Conservation (phyloP, 1,140 invertebrate species). For the Linepithema humile region DNA sequence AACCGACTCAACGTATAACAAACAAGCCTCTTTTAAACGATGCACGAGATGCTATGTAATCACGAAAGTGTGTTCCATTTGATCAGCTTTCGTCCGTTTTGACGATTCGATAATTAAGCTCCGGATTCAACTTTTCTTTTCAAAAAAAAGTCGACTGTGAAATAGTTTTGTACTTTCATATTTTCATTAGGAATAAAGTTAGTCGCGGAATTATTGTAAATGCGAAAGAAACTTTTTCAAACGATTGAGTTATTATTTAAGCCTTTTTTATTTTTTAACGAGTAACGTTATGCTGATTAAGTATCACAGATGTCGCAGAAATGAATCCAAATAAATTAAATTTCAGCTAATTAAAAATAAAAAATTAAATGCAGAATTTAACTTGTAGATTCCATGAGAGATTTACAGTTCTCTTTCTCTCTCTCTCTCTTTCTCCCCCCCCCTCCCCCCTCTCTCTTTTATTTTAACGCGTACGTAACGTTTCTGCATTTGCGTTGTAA, state of each 20-base stretch:
- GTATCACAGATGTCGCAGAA: neutral
- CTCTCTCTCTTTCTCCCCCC: too few species aligned
- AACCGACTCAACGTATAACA: neutral
- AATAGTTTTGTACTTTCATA: neutral
- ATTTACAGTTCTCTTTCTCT: neutral
- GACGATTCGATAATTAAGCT: constrained; percentile 20
- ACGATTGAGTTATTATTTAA: neutral
- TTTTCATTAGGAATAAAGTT: neutral
- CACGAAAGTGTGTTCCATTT: neutral
- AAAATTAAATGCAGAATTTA: constrained; percentile 33
- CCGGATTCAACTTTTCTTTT: constrained; percentile 6
- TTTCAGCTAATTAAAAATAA: neutral
- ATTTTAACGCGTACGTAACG: too few species aligned
- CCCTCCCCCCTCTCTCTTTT: too few species aligned
- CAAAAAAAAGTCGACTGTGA: constrained; percentile 15
- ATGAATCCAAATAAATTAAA: neutral
- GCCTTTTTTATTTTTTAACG: too few species aligned
- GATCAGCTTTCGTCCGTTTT: constrained; percentile 29
- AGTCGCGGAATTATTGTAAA: neutral
- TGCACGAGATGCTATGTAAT: constrained; percentile 6
- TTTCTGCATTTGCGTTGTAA: neutral
- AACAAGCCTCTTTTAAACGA: neutral
- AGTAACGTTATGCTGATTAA: too few species aligned
- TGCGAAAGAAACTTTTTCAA: neutral
- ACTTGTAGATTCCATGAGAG: neutral